phyloP scores from a whole-genome alignment of 2,888 invertebrate genomes.

The Leptinotarsa tumamoca region DNA sequence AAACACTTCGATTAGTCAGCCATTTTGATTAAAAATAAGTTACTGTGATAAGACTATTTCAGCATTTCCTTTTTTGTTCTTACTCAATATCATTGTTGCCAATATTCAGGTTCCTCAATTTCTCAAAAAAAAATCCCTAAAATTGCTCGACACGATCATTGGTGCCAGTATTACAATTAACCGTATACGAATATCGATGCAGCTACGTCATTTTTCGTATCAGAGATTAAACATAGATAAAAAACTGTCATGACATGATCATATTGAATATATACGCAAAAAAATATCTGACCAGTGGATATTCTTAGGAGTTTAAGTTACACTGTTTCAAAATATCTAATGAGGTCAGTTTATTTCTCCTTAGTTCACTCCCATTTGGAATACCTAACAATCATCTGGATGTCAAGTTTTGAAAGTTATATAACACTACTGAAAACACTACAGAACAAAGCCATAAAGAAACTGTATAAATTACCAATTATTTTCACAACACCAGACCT shows the following conservation, averaged over 20 bases:
- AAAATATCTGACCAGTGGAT: not conserved
- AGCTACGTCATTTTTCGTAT: not conserved
- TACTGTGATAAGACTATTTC: not conserved
- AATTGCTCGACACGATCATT: too few species aligned
- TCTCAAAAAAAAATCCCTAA: too few species aligned
- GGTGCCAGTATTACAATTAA: too few species aligned
- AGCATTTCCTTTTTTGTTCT: not conserved
- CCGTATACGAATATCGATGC: too few species aligned
- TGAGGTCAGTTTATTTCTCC: slow-evolving; percentile 3
- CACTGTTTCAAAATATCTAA: not conserved
- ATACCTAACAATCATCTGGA: not conserved
- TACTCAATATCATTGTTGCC: not conserved
- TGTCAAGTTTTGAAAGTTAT: not conserved
- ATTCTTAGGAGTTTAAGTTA: not conserved
- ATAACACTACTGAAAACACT: not conserved
- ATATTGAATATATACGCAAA: not conserved
- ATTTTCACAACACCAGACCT: not conserved
- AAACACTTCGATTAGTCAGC: slow-evolving; percentile 38
- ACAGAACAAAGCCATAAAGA: not conserved
- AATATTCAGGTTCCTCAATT: too few species aligned
- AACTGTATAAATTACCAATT: not conserved
- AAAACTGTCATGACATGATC: not conserved
- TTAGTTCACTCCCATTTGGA: not conserved
- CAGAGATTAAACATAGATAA: too few species aligned
- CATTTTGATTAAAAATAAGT: slow-evolving; percentile 37